Percentiles rank a stretch among this genome's conserved stretches.
Evolutionary conservation across 2,113 vertebrate genomes (phyloP).

Genomic region (Prionailurus bengalensis): DNA sequence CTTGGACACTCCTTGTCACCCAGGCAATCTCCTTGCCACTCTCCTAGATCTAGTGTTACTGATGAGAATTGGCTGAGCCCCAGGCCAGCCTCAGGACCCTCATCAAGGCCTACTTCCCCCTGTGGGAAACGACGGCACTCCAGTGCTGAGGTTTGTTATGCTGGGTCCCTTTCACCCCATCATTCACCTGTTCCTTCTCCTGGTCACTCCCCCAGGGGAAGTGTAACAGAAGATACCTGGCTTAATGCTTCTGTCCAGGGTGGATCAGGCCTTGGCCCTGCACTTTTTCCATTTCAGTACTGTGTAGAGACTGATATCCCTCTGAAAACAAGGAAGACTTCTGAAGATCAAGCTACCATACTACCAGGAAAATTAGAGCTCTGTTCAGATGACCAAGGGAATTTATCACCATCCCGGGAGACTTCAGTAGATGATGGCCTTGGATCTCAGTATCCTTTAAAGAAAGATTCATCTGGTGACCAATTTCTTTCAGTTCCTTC

Average conservation of each 20-base stretch:
- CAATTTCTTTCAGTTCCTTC: conserved; percentile 99
- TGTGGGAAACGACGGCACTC: conserved; percentile 98
- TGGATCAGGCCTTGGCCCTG: conserved; percentile 86
- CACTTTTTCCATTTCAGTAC: conserved; percentile 95
- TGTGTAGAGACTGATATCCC: conserved; percentile 97
- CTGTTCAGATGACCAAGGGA: conserved; percentile 94
- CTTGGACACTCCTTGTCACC: conserved; percentile 94
- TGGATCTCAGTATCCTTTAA: conserved; percentile 91
- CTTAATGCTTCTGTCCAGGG: conserved; percentile 90
- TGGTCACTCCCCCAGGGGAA: conserved; percentile 96
- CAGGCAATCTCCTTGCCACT: conserved; percentile 96
- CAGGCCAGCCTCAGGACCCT: conserved; percentile 95
- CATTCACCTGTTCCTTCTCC: conserved; percentile 97
- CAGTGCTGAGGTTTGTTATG: conserved; percentile 97
- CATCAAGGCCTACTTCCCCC: conserved; percentile 97
- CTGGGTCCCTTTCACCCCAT: conserved; percentile 95
- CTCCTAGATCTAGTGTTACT: conserved; percentile 97
- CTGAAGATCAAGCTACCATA: conserved; percentile 94
- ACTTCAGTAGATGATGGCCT: conserved; percentile 93
- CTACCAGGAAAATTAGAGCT: conserved; percentile 94
- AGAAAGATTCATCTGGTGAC: conserved; percentile 96
- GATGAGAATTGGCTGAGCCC: conserved; percentile 99
- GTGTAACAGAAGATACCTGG: conserved; percentile 98
- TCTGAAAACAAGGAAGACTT: conserved; percentile 98
- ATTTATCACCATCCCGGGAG: conserved; percentile 93